Conservation (phyloP, 2,113 vertebrate species). For the Bombycilla garrulus region DNA sequence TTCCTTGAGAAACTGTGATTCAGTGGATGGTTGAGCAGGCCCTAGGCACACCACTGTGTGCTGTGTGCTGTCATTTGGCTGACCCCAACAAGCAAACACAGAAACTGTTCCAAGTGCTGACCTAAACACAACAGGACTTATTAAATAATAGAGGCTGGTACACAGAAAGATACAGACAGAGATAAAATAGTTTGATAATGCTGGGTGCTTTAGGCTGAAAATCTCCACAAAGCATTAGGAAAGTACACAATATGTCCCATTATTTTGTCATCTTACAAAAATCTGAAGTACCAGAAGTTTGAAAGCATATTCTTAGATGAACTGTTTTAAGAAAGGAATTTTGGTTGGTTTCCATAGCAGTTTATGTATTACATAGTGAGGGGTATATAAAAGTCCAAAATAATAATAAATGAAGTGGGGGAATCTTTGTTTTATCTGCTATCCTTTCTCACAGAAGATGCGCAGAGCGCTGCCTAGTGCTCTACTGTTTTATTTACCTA, state of each 20-base stretch:
- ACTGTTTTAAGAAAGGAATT: neutral
- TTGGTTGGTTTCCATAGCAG: neutral
- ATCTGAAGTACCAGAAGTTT: neutral
- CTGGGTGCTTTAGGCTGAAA: neutral
- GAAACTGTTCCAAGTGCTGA: neutral
- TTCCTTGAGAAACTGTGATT: neutral
- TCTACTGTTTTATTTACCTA: neutral
- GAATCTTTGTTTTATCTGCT: neutral
- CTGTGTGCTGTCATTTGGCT: neutral
- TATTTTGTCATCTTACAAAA: neutral
- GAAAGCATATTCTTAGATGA: neutral
- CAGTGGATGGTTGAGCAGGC: neutral
- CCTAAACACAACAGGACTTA: neutral
- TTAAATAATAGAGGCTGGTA: neutral
- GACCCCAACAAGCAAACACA: neutral
- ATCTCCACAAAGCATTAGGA: neutral
- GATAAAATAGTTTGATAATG: neutral
- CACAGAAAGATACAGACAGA: neutral
- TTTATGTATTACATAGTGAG: neutral
- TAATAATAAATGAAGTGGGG: neutral
- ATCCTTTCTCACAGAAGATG: neutral
- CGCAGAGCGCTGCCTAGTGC: neutral
- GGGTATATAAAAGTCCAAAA: neutral
- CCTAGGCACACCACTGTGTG: neutral
- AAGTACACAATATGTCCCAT: neutral